A percentile compares a stretch with the other conserved stretches of the same genome.
Conservation (phyloP, 2,113 vertebrate species). For the Rhynchomys soricoides region DNA sequence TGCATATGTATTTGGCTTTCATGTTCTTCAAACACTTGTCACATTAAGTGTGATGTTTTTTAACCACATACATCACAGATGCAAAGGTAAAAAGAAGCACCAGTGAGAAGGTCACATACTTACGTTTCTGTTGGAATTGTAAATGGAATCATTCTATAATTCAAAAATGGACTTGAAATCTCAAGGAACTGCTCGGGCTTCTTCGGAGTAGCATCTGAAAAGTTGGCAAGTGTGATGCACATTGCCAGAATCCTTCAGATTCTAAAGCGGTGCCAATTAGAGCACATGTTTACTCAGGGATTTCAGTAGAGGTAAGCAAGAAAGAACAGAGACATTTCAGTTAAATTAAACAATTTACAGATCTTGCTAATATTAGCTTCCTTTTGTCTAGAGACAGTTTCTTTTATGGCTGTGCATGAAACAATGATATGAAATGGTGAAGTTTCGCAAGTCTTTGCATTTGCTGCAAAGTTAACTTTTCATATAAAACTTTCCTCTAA, state of each 20-base stretch:
- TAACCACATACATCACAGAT: background rate
- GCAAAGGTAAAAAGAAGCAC: background rate
- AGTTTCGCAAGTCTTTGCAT: background rate
- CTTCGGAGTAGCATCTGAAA: constrained; percentile 79
- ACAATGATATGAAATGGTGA: background rate
- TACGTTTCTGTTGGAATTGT: constrained; percentile 82
- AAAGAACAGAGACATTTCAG: background rate
- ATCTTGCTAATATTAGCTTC: background rate
- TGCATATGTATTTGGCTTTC: background rate
- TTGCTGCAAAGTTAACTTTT: background rate
- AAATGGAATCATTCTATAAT: constrained; percentile 82
- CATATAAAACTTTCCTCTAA: background rate
- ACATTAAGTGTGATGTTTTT: background rate
- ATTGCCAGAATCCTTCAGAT: background rate
- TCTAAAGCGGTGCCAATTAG: background rate
- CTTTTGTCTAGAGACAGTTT: background rate
- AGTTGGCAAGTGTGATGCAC: background rate
- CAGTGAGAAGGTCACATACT: constrained; percentile 72
- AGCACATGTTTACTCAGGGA: background rate
- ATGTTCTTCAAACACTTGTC: background rate
- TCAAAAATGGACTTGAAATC: constrained; percentile 86
- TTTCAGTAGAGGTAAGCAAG: background rate
- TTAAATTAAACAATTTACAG: background rate
- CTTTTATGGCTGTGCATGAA: background rate
- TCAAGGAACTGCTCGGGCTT: constrained; percentile 87